Evolutionary conservation across 2,888 invertebrate genomes (phyloP), one percentile per base, ranked within the genome.

Genomic region (Ophion slaviceki): DNA sequence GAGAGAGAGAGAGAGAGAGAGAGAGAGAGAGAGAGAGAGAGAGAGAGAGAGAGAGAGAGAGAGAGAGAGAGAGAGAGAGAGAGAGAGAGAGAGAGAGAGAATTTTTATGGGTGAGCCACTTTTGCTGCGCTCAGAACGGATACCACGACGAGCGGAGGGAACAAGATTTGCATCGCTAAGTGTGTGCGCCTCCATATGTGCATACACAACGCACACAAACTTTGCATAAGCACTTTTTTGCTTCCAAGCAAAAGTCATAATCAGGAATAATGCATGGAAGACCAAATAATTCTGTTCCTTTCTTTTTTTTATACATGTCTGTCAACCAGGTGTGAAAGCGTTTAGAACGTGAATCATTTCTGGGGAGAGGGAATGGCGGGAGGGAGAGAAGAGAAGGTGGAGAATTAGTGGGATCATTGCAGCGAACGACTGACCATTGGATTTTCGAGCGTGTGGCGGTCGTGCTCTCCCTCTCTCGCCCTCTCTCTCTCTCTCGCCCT

Each of bases 361-460:
- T 36, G 61, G 47, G 45, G 66, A 53, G 68, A 36, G 36, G 36
- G 36, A 36, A 36, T 36, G 0, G 36, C 1, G 36, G 36, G 36
- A 36, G 36, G 36, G 24, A 24, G 36, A 36, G 14, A 53, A 57
- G 53, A 40, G 40, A 57, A 47, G 53, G 28, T 28, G 62, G 67
- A 59, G 80, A 80, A 62, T 76, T 82, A 72, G 66, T 71, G 28
- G 79, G 6, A 76, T 64, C 45, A 70, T 53, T 80, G 83, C 62
- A 82, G 86, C 47, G 86, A 57, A 47, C 47, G 79, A 57, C 75
- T 68, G 74, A 82, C 68, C 75, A 67, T 80, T 76, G 86, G 80
- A 84, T 84, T 77, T 84, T 78, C 79, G 71, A 75, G 71, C 67
- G 71, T 70, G 53, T 80, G 70, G 70, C 61, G 82, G 66, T 80